phyloP scores from a whole-genome alignment of 2,113 vertebrate genomes.

The Ovis canadensis region DNA sequence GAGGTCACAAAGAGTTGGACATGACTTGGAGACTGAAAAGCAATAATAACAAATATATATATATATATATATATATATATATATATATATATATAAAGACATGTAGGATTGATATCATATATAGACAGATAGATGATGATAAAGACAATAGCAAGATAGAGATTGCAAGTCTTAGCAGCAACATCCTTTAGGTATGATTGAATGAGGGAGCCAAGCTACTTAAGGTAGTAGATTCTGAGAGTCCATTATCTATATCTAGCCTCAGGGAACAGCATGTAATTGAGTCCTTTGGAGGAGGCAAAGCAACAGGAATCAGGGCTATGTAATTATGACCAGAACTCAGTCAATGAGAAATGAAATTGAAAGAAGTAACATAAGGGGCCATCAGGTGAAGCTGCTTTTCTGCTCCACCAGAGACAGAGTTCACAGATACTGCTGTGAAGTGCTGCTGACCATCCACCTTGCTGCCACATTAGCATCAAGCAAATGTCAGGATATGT shows the following conservation, averaged over 20 bases:
- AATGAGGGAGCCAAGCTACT: neutral
- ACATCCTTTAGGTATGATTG: neutral
- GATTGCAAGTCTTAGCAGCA: neutral
- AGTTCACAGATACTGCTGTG: neutral
- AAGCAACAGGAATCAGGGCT: neutral
- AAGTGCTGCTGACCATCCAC: neutral
- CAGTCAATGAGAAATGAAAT: neutral
- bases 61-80: neutral
- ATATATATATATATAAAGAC: neutral
- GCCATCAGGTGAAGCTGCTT: neutral
- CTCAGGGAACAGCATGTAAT: neutral
- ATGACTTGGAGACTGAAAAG: neutral
- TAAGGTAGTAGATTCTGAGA: neutral
- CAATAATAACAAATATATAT: neutral
- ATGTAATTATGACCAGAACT: neutral
- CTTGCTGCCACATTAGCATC: neutral
- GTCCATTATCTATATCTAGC: neutral
- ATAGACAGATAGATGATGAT: neutral
- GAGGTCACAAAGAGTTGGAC: neutral
- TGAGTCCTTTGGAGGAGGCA: neutral
- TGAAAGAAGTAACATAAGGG: neutral
- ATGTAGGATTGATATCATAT: neutral
- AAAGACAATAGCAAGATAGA: neutral
- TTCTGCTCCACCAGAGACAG: neutral
- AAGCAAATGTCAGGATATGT: neutral